Base-by-base conservation (phyloP, 1,140 invertebrate genomes). In the Drosophila miranda region DNA sequence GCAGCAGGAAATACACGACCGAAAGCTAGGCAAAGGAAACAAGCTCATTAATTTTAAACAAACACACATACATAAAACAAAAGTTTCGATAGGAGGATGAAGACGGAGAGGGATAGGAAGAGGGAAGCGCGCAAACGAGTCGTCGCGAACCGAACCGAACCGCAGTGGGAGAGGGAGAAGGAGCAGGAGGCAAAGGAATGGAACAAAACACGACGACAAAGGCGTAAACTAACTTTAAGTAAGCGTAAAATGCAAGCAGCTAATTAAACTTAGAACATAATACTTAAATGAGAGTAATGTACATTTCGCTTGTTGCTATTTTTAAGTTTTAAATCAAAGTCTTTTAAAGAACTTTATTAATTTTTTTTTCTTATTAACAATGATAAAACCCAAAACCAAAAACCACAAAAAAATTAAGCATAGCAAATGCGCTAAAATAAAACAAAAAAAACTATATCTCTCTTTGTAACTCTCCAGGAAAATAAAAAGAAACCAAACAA, bases 301-400 rank as follows among this genome's bases (percentile, higher is more conserved):
- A 89, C 73, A 89, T 89, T 81, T 86, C 60, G 86, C 86, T 89
- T 89, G 86, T 89, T 89, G 86, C 86, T 89, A 89, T 84, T 82
- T 89, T 89, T 89, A 89, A 82, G 81, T 89, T 89, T 82, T 82
- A 89, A 89, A 78, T 78, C 80, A 88, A 79, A 89, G 86, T 89
- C 84, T 89, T 89, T 89, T 81, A 89, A 89, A 88, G 77, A 89
- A 82, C 68, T 81, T 86, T 72, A 89, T 86, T 84, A 53, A 80
- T 78, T 89, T 89, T 78, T 78, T 78, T 89, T 89, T 78, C 68
- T 69, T 74, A 68, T 83, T 62, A 79, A 76, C 66, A 84, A 79
- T 67, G 64, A 82, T 79, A 72, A 76, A 56, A 76, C 50, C 45
- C 30, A 34, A 34, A 76, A 45, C 51, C 23, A 54, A 51, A 52